These are phyloP conservation scores for Crypturellus undulatus DNA, from an alignment of 2,113 vertebrate species.

Conservation along the genomic window DNA sequence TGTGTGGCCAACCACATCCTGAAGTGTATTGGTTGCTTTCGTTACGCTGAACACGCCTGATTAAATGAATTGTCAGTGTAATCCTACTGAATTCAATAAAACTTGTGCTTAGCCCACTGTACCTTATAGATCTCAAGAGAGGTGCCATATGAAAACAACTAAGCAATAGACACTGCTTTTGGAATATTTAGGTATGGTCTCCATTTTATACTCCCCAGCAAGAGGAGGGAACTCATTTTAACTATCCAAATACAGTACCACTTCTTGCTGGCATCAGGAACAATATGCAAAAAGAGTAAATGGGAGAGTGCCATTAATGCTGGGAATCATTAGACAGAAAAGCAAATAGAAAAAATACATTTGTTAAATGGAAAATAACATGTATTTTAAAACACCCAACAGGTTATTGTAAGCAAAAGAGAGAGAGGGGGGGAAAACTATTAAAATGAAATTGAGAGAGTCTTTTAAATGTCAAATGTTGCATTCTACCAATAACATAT, in stretches of 20 bases:
- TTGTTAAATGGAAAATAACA: constrained; percentile 33
- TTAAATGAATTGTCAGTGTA: neutral
- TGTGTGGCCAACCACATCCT: neutral
- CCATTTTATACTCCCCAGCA: neutral
- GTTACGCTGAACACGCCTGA: neutral
- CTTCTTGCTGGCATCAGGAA: neutral
- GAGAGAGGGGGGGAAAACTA: neutral
- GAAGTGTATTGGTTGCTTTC: neutral
- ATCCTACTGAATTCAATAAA: neutral
- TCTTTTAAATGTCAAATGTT: constrained; percentile 6
- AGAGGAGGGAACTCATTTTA: constrained; percentile 8
- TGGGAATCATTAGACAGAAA: constrained; percentile 21
- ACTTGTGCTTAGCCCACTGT: neutral
- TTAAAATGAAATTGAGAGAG: constrained; percentile 1
- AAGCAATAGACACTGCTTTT: neutral
- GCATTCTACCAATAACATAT: neutral
- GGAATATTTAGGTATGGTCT: neutral
- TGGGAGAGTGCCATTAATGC: neutral
- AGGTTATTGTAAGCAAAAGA: neutral
- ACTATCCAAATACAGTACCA: neutral
- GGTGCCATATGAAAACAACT: neutral
- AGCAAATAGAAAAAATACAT: neutral
- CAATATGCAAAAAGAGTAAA: neutral
- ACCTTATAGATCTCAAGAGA: neutral
- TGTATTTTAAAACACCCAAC: neutral